phyloP scores from a whole-genome alignment of 1,140 invertebrate genomes.

The Drosophila busckii region DNA sequence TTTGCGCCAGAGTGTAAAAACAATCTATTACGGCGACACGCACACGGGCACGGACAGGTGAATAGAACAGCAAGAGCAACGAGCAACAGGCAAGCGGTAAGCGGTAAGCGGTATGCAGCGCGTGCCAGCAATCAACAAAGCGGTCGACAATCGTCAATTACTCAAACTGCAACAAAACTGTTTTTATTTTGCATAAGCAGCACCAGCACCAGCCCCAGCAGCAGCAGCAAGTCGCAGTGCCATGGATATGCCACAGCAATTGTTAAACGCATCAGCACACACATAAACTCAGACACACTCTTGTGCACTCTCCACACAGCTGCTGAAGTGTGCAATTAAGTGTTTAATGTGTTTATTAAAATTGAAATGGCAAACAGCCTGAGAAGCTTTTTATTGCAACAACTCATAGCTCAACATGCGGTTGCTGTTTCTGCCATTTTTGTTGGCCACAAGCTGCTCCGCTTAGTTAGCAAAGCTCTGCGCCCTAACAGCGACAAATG shows the following conservation, averaged over 20 bases:
- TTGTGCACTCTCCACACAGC: neutral
- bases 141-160: conserved; percentile 34
- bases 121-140: conserved; percentile 8
- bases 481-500: too few relatives aligned
- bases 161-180: conserved; percentile 17
- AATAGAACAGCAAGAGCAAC: too few relatives aligned
- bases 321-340: conserved; percentile 57
- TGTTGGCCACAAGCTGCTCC: too few relatives aligned
- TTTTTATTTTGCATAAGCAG: conserved; percentile 8
- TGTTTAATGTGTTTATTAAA: conserved; percentile 72
- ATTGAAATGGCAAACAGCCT: conserved; percentile 64
- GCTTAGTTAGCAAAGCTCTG: too few relatives aligned
- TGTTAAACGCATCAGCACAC: conserved; percentile 11
- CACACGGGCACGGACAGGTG: conserved; percentile 18
- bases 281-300: neutral
- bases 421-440: neutral
- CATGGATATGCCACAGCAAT: conserved; percentile 13
- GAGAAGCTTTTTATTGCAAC: conserved; percentile 34
- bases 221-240: conserved; percentile 3
- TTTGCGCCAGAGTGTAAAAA: conserved; percentile 25
- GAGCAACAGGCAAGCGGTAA: conserved; percentile 9
- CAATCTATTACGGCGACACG: conserved; percentile 56
- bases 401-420: neutral
- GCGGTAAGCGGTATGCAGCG: neutral
- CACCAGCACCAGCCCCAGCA: neutral